Evolutionary conservation across 1,140 invertebrate genomes (phyloP).

Genomic region (Hestina assimilis): DNA sequence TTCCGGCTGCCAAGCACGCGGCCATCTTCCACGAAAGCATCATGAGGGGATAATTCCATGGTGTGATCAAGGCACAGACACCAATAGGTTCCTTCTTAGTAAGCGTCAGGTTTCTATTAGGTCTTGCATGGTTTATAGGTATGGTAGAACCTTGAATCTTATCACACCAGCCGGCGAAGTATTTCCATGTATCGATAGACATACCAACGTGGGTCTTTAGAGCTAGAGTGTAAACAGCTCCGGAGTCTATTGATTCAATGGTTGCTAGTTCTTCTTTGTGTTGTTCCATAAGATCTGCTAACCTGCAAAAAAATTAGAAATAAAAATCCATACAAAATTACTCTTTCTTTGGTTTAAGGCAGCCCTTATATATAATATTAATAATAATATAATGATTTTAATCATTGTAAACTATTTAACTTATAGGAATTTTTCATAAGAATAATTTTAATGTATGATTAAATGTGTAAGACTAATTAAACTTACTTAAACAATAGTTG

Average conservation of each 20-base stretch:
- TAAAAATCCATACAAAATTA: too few species aligned
- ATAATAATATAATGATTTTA: too few species aligned
- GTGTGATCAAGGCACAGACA: constrained; percentile 96
- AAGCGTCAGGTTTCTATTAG: constrained; percentile 92
- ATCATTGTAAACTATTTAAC: too few species aligned
- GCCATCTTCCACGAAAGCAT: constrained; percentile 99
- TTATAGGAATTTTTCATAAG: neutral
- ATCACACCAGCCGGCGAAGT: constrained; percentile 96
- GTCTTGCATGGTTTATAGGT: constrained; percentile 91
- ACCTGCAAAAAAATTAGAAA: constrained; percentile 74
- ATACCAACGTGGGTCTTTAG: constrained; percentile 96
- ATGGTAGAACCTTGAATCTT: constrained; percentile 96
- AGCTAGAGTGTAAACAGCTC: constrained; percentile 96
- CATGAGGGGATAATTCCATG: constrained; percentile 98
- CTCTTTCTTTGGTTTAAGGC: too few species aligned
- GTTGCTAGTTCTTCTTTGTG: constrained; percentile 97
- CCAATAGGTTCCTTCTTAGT: constrained; percentile 94
- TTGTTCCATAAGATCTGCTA: constrained; percentile 96
- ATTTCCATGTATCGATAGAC: constrained; percentile 95
- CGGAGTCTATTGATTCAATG: constrained; percentile 94
- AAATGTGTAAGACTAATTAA: too few species aligned
- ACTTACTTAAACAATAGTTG: constrained; percentile 84
- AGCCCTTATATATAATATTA: too few species aligned
- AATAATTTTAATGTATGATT: neutral
- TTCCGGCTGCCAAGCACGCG: constrained; percentile 95